Base-by-base conservation (phyloP, 1,140 invertebrate genomes). In the Brevipalpus yothersi region DNA sequence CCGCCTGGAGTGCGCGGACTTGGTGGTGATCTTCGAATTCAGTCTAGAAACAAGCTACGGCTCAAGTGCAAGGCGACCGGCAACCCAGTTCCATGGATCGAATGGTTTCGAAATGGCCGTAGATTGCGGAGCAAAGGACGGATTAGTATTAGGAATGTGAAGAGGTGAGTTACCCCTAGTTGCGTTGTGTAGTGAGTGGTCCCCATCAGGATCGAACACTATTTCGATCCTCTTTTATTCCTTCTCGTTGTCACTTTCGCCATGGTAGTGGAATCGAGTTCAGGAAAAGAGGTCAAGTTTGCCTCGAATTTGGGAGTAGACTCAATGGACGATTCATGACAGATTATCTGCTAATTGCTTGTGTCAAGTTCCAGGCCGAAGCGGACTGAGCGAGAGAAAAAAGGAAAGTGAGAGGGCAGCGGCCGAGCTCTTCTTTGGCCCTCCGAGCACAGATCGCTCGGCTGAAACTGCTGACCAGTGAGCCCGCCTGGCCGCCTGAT, bases 81-180 rank as follows among this genome's bases (percentile, higher is more conserved):
- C n/a, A 65, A 63, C 53, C 65, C 65, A 19, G 49, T 62, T 56
- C 63, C 65, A 54, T 65, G 65, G 63, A 59, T 66, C 41, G 62
- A 65, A 47, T 66, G 65, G 65, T 65, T 61, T 60, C 58, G 63
- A 43, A 63, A 66, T 60, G 65, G 65, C 13, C 57, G 60, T 41
- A 54, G 47, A 53, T 51, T 66, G 21, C 55, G 31, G 39, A 61
- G 49, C 31, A 62, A 53, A 61, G 58, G 59, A 47, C 60, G 63
- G 12, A 55, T 62, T 51, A 54, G 42, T 45, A 63, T 65, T 60
- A 62, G 59, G 45, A 56, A 42, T 43, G n/a, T 51, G 21, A 51
- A 19, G 21, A 51, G 49, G 49, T 51, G 21, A 51, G 49, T 45
- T 45, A 15, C 8, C 31, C 31, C 31, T 2, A 5, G 31, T 31